Evolutionary conservation across 2,113 vertebrate species (phyloP), one percentile per base, ranked within the genome.

Genomic region (Lasiurus cinereus): DNA sequence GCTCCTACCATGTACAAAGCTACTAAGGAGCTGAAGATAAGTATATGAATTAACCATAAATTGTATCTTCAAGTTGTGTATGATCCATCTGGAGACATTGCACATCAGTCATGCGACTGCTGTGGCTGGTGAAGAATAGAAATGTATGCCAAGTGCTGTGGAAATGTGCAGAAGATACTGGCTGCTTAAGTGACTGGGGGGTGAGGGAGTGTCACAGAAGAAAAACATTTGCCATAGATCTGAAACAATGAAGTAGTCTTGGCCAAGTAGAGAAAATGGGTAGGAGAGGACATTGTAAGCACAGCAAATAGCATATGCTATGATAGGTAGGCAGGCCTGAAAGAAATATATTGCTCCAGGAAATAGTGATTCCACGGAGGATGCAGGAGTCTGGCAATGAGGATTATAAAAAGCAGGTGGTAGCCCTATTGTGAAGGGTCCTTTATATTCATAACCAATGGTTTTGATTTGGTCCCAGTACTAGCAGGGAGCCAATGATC

Each of bases 71-170:
- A 77, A 12, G 62, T 84, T 83, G 24, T 56, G 90, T 5, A 6
- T 24, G 69, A 73, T 92, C 76, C 46, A 31, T 89, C 48, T 62
- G 56, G 90, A 88, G 69, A 90, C 74, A 84, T 3, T 80, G 80
- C 48, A 88, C 54, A 52, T 56, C 86, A 77, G 89, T 83, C 93
- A 83, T 46, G 13, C 39, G 12, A 1, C 48, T 31, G 48, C 90
- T 21, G 36, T 66, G 50, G 24, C 8, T 80, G 91, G 36, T 46
- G 22, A 29, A 54, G 76, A 70, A 33, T 1, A 56, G 80, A 84
- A 84, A 12, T 33, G 3, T 31, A 64, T 56, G 72, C 69, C 59
- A 22, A 72, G 70, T 52, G 87, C 64, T 76, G 6, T 48, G 31
- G 88, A 66, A 33, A 54, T 48, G 64, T 48, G 31, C n/a, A 69